Base-by-base conservation (phyloP, 1,140 invertebrate genomes). In the Pachypsylla venusta region DNA sequence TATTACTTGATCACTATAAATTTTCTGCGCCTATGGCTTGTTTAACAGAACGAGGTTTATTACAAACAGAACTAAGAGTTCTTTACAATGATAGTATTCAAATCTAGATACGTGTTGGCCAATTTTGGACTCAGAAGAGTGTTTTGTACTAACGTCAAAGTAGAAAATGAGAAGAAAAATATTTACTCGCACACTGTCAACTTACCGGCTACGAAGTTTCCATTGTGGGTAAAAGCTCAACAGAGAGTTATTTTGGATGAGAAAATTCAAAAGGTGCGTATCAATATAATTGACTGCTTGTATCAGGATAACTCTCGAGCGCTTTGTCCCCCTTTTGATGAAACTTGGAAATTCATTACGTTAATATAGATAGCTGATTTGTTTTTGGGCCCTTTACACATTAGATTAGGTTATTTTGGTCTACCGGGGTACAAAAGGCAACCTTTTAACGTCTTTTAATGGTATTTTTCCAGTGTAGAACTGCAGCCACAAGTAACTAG, bases 191-290 rank as follows among this genome's bases (percentile, higher is more conserved):
- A 48, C 42, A 48, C 42, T 48, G 42, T 48, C 16, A 48, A 48
- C 42, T 70, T 87, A 13, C 85, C 85, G 30, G 76, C 78, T 69
- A 85, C 85, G 13, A 71, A 74, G 59, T 86, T 88, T 71, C 79
- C 79, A 25, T 67, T 75, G n/a, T 73, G 76, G 62, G 63, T 86
- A 24, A 75, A 74, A 62, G 70, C 70, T 7, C 71, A 74, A 19
- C 77, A 80, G 66, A 70, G 79, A 58, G 60, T 74, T 16, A 73
- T 77, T 61, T 72, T 77, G 63, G 84, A 88, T 70, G 54, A 74
- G 56, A 70, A 77, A 61, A 71, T 87, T 56, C 71, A 75, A 59
- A 70, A 76, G 65, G 81, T 78, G 68, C 60, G 61, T 64, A 16
- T 16, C 16, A 57, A 58, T 35, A 25, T 20, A 28, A 3, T 57